Evolutionary conservation across 2,888 invertebrate genomes (phyloP).

Genomic region (Busseola fusca): DNA sequence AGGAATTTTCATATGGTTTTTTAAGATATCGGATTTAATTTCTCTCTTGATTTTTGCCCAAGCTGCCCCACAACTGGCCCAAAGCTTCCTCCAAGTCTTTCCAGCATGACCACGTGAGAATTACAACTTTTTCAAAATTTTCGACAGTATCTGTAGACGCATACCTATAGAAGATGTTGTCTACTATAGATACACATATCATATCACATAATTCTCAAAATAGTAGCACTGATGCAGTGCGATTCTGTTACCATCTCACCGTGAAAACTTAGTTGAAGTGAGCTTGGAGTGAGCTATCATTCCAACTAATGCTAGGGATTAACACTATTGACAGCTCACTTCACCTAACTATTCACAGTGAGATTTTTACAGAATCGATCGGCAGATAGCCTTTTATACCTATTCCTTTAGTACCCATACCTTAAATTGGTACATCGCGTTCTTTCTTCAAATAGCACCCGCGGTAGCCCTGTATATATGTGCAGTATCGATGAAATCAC

Average conservation of each 20-base stretch:
- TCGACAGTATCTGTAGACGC: too few relatives aligned
- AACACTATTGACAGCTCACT: too few relatives aligned
- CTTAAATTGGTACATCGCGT: not conserved
- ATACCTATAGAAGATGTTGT: too few relatives aligned
- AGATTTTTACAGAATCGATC: too few relatives aligned
- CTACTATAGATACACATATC: too few relatives aligned
- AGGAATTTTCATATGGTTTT: not conserved
- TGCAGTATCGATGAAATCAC: conserved; percentile 50
- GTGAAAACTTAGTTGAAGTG: too few relatives aligned
- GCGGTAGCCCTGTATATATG: conserved; percentile 31
- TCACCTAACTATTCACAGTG: too few relatives aligned
- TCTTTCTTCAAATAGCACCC: conserved; percentile 4
- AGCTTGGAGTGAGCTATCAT: too few relatives aligned
- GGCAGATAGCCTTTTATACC: not conserved
- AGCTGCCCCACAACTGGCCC: not conserved
- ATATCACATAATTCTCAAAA: not conserved
- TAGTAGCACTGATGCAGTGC: too few relatives aligned
- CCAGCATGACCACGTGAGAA: not conserved
- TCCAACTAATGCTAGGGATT: too few relatives aligned
- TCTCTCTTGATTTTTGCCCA: not conserved
- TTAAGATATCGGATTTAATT: not conserved
- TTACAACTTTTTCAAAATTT: not conserved
- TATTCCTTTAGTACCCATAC: not conserved
- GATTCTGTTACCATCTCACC: too few relatives aligned
- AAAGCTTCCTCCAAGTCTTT: not conserved